Evolutionary conservation across 1,140 invertebrate genomes (phyloP).

Genomic region (Drosophila nebulosa): DNA sequence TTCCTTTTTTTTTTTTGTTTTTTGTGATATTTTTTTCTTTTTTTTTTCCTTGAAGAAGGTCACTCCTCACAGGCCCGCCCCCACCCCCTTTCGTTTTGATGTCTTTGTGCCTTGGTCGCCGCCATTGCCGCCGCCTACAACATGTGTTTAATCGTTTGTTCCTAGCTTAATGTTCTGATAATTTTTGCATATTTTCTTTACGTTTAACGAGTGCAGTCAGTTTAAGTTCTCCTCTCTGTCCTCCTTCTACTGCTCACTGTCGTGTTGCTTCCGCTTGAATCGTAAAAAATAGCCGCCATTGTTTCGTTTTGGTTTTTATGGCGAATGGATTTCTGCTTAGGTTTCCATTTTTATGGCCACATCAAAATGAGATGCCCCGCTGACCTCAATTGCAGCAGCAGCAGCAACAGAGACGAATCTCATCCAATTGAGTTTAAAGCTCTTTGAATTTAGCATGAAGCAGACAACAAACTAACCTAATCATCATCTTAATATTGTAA

Average conservation of each 20-base stretch:
- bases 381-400: constrained; percentile 35
- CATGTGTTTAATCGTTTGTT: constrained; percentile 27
- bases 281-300: constrained; percentile 13
- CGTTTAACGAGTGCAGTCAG: too few species aligned
- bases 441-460: background rate
- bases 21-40: constrained; percentile 31
- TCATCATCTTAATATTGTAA: background rate
- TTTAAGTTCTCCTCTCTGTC: too few species aligned
- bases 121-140: background rate
- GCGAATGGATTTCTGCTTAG: constrained; percentile 29
- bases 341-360: constrained; percentile 32
- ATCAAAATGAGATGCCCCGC: constrained; percentile 16
- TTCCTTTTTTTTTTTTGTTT: constrained; percentile 1
- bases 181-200: background rate
- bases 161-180: constrained; percentile 27
- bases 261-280: constrained; percentile 9
- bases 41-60: constrained; percentile 68
- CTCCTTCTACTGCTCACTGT: too few species aligned
- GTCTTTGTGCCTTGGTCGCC: constrained; percentile 6
- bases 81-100: background rate
- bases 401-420: background rate
- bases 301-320: constrained; percentile 17
- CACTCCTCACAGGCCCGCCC: constrained; percentile 27
- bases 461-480: background rate
- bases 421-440: background rate